These are phyloP conservation scores for Genyomyrus donnyi DNA, from an alignment of 2,113 vertebrate genomes.

Conservation along the genomic window DNA sequence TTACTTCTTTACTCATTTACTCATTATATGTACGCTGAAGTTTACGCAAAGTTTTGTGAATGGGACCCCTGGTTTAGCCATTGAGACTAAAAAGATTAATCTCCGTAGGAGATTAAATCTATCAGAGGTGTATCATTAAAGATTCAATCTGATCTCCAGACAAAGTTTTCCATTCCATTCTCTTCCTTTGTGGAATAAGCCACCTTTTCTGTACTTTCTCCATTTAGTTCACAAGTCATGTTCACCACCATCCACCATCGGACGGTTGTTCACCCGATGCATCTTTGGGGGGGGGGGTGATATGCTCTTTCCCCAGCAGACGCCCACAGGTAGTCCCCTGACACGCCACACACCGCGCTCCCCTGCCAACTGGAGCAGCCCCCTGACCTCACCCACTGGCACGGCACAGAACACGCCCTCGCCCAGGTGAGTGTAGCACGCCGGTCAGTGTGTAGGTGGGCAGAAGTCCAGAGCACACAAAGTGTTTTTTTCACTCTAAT, in stretches of 20 bases:
- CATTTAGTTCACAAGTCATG: background rate
- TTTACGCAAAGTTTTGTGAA: background rate
- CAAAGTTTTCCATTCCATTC: background rate
- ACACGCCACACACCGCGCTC: constrained; percentile 70
- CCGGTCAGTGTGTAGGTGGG: background rate
- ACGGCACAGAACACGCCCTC: constrained; percentile 69
- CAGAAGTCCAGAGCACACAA: background rate
- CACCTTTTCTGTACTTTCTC: background rate
- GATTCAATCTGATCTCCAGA: background rate
- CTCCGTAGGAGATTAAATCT: background rate
- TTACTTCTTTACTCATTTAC: background rate
- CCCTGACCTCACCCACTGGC: constrained; percentile 82
- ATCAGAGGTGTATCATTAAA: background rate
- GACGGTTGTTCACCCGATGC: background rate
- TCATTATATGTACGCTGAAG: background rate
- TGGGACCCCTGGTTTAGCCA: background rate
- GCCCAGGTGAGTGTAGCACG: constrained; percentile 54
- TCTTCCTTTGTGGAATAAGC: background rate
- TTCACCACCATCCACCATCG: background rate
- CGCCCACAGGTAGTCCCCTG: constrained; percentile 69
- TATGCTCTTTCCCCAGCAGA: constrained; percentile 45
- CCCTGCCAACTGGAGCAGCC: constrained; percentile 79
- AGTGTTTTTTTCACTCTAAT: background rate
- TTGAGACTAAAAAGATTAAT: background rate
- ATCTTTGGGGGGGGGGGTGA: background rate